These are phyloP conservation scores for Odontothrips loti DNA, from an alignment of 2,888 invertebrate species.

Conservation along the genomic window DNA sequence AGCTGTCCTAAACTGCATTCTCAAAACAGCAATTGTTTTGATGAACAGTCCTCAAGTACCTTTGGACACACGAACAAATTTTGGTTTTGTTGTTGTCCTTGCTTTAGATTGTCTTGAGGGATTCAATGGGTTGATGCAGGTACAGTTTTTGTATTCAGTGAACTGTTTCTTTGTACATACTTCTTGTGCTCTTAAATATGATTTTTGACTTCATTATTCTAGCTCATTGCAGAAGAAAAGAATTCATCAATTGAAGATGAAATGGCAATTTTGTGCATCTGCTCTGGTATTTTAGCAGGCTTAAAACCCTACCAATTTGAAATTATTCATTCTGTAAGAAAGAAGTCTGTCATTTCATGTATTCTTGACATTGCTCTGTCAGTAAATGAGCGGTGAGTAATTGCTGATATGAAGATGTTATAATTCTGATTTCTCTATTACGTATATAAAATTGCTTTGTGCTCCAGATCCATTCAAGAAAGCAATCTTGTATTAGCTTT, in stretches of 20 bases:
- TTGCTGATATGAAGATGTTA: constrained; percentile 31
- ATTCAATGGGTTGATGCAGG: constrained; percentile 33
- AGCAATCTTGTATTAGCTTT: constrained; percentile 36
- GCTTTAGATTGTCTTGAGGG: constrained; percentile 27
- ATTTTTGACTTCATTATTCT: background rate
- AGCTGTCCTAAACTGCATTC: background rate
- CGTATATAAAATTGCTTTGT: constrained; percentile 32
- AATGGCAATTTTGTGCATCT: constrained; percentile 39
- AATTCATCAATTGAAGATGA: constrained; percentile 33
- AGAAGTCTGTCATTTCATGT: constrained; percentile 41
- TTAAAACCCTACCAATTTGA: constrained; percentile 39
- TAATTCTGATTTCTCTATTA: constrained; percentile 26
- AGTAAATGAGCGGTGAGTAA: constrained; percentile 43
- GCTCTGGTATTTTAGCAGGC: constrained; percentile 42
- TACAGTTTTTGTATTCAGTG: constrained; percentile 21
- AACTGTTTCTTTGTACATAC: background rate
- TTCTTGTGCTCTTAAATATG: background rate
- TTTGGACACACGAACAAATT: constrained; percentile 62
- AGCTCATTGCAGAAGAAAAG: background rate
- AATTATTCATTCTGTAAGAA: constrained; percentile 36
- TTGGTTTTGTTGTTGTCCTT: constrained; percentile 46
- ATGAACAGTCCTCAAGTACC: constrained; percentile 53
- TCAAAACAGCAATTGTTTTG: constrained; percentile 38
- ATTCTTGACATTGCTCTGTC: constrained; percentile 43
- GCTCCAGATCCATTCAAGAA: constrained; percentile 35